A percentile compares a stretch with the other conserved stretches of the same genome.
Evolutionary conservation across 2,113 vertebrate genomes (phyloP).

Genomic region (Anarrhichthys ocellatus): DNA sequence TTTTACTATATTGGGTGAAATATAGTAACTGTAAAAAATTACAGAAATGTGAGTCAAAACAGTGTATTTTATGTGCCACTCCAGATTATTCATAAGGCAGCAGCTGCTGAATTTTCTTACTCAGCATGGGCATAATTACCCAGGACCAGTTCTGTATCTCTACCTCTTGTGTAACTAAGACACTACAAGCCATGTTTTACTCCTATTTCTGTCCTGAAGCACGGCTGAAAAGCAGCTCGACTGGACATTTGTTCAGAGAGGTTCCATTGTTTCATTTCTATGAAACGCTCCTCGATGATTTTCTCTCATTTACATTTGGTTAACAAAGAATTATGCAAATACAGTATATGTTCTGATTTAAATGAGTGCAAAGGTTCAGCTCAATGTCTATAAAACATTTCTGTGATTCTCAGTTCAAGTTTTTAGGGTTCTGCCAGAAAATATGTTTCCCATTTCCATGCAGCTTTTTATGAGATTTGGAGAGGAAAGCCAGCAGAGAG

Average conservation of each 20-base stretch:
- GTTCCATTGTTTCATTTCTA: slow-evolving; percentile 64
- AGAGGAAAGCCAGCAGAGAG: background rate
- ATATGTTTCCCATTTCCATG: slow-evolving; percentile 59
- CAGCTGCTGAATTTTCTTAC: slow-evolving; percentile 66
- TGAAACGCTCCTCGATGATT: slow-evolving; percentile 47
- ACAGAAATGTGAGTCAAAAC: background rate
- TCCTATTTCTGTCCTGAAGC: slow-evolving; percentile 57
- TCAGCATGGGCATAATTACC: slow-evolving; percentile 73
- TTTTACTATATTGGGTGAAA: background rate
- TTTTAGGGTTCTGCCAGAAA: slow-evolving; percentile 52
- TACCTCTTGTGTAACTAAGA: slow-evolving; percentile 66
- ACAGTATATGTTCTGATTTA: slow-evolving; percentile 13
- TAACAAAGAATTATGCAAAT: slow-evolving; percentile 51
- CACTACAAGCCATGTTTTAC: slow-evolving; percentile 61
- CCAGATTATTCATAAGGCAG: slow-evolving; percentile 56
- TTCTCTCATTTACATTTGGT: slow-evolving; percentile 44
- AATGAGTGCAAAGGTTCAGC: background rate
- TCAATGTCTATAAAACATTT: slow-evolving; percentile 9
- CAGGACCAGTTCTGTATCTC: slow-evolving; percentile 71
- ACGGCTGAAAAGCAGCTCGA: slow-evolving; percentile 44
- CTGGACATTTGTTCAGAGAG: slow-evolving; percentile 61
- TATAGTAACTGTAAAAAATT: background rate
- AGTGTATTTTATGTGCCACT: slow-evolving; percentile 27
- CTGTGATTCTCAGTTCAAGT: slow-evolving; percentile 5
- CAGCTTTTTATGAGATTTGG: slow-evolving; percentile 54